phyloP scores from a whole-genome alignment of 2,113 vertebrate genomes.

The Zeus faber region DNA sequence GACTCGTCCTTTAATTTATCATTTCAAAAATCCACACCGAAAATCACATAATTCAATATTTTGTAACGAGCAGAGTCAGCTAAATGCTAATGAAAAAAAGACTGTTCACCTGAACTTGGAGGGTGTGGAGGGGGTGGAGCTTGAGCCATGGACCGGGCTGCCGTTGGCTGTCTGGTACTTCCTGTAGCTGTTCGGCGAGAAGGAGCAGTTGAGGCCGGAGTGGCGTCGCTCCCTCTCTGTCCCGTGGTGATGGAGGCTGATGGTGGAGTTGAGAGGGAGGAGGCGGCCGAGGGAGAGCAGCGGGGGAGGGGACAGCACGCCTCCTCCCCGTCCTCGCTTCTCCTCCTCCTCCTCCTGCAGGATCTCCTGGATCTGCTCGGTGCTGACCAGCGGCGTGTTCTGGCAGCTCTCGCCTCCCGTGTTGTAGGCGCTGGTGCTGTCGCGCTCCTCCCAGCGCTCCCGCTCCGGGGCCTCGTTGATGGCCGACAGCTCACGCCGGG shows the following conservation, averaged over 20 bases:
- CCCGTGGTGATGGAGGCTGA: slow-evolving; percentile 33
- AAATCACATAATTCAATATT: too few species aligned
- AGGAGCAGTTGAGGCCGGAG: slow-evolving; percentile 57
- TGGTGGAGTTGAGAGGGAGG: slow-evolving; percentile 44
- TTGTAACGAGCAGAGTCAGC: too few species aligned
- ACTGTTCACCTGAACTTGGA: slow-evolving; percentile 74
- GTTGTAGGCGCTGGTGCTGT: slow-evolving; percentile 87
- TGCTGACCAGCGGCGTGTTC: slow-evolving; percentile 75
- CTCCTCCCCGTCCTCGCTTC: neutral
- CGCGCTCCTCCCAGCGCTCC: slow-evolving; percentile 77
- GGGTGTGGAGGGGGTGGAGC: slow-evolving; percentile 50
- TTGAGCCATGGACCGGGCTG: slow-evolving; percentile 24
- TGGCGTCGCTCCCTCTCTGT: slow-evolving; percentile 44
- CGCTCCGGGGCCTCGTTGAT: slow-evolving; percentile 83
- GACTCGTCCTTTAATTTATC: too few species aligned
- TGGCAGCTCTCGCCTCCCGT: slow-evolving; percentile 83
- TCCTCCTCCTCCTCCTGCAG: slow-evolving; percentile 30
- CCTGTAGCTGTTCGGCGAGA: slow-evolving; percentile 38
- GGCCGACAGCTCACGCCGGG: slow-evolving; percentile 76
- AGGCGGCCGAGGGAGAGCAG: slow-evolving; percentile 36
- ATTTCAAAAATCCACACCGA: too few species aligned
- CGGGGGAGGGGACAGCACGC: slow-evolving; percentile 30
- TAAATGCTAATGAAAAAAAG: neutral
- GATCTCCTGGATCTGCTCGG: slow-evolving; percentile 63
- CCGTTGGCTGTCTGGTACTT: slow-evolving; percentile 42